Evolutionary conservation across 1,140 invertebrate species (phyloP).

Genomic region (Himalopsyche phryganea): DNA sequence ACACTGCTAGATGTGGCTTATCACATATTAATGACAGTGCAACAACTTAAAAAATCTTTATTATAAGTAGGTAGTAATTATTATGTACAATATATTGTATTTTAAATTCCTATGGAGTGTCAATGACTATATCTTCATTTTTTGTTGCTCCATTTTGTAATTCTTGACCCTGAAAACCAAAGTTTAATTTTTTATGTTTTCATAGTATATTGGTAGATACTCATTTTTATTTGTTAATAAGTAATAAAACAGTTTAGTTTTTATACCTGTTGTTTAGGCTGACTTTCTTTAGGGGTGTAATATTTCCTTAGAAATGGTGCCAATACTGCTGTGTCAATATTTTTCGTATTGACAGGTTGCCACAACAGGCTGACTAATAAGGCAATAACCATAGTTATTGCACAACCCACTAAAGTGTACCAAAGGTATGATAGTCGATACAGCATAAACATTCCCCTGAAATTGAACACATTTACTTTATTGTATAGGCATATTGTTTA

Average conservation of each 20-base stretch:
- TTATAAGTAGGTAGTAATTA: no score
- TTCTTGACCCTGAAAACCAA: no score
- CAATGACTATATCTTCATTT: no score
- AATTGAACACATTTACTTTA: no score
- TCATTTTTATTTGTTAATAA: neutral
- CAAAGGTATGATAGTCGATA: slow-evolving; percentile 64
- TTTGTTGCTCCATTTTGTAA: no score
- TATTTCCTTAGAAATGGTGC: slow-evolving; percentile 52
- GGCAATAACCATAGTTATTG: slow-evolving; percentile 52
- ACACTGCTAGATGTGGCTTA: no score
- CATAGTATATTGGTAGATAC: neutral
- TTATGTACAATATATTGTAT: no score
- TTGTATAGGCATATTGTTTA: no score
- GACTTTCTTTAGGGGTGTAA: slow-evolving; percentile 6
- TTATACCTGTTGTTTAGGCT: no score
- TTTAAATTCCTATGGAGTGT: no score
- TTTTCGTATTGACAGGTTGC: slow-evolving; percentile 37
- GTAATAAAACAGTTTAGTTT: neutral
- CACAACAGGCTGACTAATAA: slow-evolving; percentile 51
- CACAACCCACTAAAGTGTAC: slow-evolving; percentile 60
- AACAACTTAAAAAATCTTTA: no score
- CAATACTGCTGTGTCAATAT: slow-evolving; percentile 44
- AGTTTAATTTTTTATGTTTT: neutral
- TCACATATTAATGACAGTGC: no score
- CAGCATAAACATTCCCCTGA: slow-evolving; percentile 46